Evolutionary conservation across 2,113 vertebrate species (phyloP), one percentile per base, ranked within the genome.

Genomic region (Patagioenas fasciata): DNA sequence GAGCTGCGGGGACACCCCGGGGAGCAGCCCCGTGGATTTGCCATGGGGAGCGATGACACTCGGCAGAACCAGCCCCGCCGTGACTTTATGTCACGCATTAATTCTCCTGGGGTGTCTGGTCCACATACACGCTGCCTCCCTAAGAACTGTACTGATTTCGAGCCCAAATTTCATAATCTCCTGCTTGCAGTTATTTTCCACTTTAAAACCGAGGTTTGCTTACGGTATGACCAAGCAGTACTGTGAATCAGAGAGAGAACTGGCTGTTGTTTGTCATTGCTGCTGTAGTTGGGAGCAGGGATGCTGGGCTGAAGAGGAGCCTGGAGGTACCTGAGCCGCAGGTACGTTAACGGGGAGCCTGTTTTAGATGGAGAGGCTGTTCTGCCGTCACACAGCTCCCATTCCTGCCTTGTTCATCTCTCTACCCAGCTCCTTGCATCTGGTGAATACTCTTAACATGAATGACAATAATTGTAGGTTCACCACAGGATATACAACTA

Each of bases 41-140:
- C 7, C 6, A 18, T 6, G 28, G 70, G 10, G 42, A 42, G 62
- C 2, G 47, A 13, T 5, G 92, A 24, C 31, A 18, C 31, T 12
- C 36, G 0, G 75, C 67, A 13, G 44, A 25, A 20, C 6, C 1
- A 74, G 24, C 92, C 44, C 53, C 34, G 6, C 40, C 0, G 8
- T 11, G 42, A 6, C 74, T 82, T 21, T 15, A 4, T 29, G 40
- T 24, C 81, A 8, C 23, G 1, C 10, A 6, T 32, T 31, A 9
- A 25, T 58, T 15, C 77, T 57, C 13, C 47, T 32, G 72, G 38
- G 57, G 2, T 51, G 64, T 23, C 44, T 4, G 2, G 40, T 4
- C 7, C 53, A 19, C 13, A 1, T 1, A 4, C 64, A 9, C 4
- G 0, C 34, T 2, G 13, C 32, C 71, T 80, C 40, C 32, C 0